Evolutionary conservation across 2,797 vertebrate species (phyloP), one percentile per base, ranked within the genome.

Genomic region (Naso thynnoides): DNA sequence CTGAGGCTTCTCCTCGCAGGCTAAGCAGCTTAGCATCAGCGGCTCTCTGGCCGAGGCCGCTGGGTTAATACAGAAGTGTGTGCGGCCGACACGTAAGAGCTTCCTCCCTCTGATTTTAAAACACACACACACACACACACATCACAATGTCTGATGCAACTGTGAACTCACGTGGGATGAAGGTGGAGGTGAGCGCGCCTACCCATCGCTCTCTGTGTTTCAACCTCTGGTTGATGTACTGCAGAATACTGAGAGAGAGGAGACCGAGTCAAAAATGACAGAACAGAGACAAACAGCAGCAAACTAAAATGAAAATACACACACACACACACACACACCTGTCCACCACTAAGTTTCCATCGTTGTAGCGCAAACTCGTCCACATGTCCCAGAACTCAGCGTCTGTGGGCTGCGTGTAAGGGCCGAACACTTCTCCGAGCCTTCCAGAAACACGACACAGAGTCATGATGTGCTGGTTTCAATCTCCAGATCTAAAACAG

Each of bases 301-400:
- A n/a, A 33, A n/a, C n/a, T n/a, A n/a, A n/a, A n/a, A 8, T 8
- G 19, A 2, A n/a, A 18, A 41, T 19, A 36, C 4, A 41, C 48
- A 18, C 15, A 45, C 16, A 26, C 19, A 72, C 50, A 29, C 64
- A 14, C 70, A 57, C 76, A 11, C 74, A 98, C 98, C 97, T 98
- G 95, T 97, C 97, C 58, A 97, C 66, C 0, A 98, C 96, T 2
- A 99, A 88, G 86, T 99, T 98, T 31, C 98, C 97, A 0, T 99
- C 97, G 0, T 99, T 98, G 74, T 94, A 95, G 83, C 97, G 92
- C 42, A 99, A 73, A 0, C 89, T 92, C 0, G 96, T 95, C 98
- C 98, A 99, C 97, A 98, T 99, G 87, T 99, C 98, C 97, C 97
- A 98, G 73, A 94, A 94, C 60, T 99, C 97, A 0, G 95, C 94